Conservation (phyloP, 2,113 vertebrate species). For the Beaufortia kweichowensis region DNA sequence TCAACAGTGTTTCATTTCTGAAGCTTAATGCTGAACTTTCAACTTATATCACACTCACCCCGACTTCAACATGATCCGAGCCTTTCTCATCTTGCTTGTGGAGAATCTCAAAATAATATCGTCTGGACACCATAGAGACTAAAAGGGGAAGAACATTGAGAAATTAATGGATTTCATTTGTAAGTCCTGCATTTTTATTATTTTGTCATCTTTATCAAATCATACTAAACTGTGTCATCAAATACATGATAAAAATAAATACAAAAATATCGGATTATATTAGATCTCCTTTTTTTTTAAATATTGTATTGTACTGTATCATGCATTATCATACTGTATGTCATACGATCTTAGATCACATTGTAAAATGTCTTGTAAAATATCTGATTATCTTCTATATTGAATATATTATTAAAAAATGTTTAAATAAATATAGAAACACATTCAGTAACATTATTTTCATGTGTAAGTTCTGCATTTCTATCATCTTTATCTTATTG, state of each 20-base stretch:
- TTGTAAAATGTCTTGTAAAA: too few species aligned
- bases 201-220: neutral
- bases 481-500: too few species aligned
- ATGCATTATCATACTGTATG: neutral
- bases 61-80: slow-evolving; percentile 96
- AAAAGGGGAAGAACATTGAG: slow-evolving; percentile 28
- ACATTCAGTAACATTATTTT: too few species aligned
- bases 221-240: neutral
- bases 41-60: slow-evolving; percentile 79
- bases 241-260: neutral
- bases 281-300: too few species aligned
- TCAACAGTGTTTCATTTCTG: neutral
- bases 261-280: too few species aligned
- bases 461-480: too few species aligned
- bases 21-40: neutral
- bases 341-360: too few species aligned
- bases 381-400: too few species aligned
- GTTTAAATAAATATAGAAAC: too few species aligned
- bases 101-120: slow-evolving; percentile 96
- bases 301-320: neutral
- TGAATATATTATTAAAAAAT: too few species aligned
- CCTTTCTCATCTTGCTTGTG: slow-evolving; percentile 97
- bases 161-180: neutral
- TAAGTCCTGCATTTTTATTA: neutral
- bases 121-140: slow-evolving; percentile 91